These are phyloP conservation scores for Dascyllus trimaculatus DNA, from an alignment of 2,113 vertebrate genomes.

Conservation along the genomic window DNA sequence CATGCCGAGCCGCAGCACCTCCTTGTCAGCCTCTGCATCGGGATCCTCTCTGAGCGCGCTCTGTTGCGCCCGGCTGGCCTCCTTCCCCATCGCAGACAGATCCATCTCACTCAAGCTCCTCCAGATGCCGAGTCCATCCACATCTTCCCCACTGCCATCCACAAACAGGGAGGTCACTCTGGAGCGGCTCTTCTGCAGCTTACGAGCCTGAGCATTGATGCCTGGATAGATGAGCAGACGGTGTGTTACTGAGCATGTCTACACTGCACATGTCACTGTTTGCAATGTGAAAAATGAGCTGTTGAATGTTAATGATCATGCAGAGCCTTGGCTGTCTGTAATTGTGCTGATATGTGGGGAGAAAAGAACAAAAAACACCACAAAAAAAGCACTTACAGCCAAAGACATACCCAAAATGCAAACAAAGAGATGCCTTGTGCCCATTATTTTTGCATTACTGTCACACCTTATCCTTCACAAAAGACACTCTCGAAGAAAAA, in stretches of 20 bases:
- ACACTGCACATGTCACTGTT: background rate
- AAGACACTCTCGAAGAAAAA: too few species aligned
- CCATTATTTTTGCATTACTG: too few species aligned
- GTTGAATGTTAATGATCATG: background rate
- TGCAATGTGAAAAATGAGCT: background rate
- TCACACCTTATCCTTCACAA: too few species aligned
- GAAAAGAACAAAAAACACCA: too few species aligned
- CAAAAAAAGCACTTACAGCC: too few species aligned
- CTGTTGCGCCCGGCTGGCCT: conserved; percentile 60
- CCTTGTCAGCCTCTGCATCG: conserved; percentile 78
- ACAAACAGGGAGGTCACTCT: conserved; percentile 84
- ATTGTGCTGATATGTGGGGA: too few species aligned
- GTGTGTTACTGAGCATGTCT: background rate
- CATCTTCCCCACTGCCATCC: conserved; percentile 70
- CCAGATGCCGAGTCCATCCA: conserved; percentile 79
- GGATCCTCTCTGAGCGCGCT: conserved; percentile 67
- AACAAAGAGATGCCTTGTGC: too few species aligned
- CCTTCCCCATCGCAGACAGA: conserved; percentile 74
- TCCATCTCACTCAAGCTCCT: conserved; percentile 87
- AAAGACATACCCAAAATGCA: too few species aligned
- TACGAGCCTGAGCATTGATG: conserved; percentile 83
- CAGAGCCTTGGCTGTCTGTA: background rate
- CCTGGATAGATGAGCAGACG: conserved; percentile 55
- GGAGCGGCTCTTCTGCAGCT: conserved; percentile 78
- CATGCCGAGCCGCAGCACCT: conserved; percentile 70